Conservation (phyloP, 2,888 invertebrate genomes). For the Dioctria linearis region DNA sequence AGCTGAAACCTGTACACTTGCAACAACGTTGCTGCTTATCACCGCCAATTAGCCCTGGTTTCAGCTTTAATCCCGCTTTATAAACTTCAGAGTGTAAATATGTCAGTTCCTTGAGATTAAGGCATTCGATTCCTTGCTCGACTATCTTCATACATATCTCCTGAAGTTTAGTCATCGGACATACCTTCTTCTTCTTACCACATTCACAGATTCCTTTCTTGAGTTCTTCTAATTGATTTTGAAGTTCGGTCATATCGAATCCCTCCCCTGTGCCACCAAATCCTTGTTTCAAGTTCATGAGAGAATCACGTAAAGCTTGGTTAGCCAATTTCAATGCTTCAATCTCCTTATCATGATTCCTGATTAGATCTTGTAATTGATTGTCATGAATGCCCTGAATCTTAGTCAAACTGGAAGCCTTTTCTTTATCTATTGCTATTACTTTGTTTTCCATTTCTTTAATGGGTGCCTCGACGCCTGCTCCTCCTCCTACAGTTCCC, state of each 20-base stretch:
- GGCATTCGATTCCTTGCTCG: constrained; percentile 64
- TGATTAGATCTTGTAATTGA: constrained; percentile 54
- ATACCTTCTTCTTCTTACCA: not conserved
- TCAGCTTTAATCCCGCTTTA: constrained; percentile 64
- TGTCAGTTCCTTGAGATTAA: constrained; percentile 65
- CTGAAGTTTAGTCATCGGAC: constrained; percentile 62
- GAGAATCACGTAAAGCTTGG: constrained; percentile 51
- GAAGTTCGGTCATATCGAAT: not conserved
- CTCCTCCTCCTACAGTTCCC: not conserved
- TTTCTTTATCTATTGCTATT: constrained; percentile 19
- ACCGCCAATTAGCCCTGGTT: constrained; percentile 59
- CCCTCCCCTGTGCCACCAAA: constrained; percentile 9
- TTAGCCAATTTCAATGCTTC: constrained; percentile 53
- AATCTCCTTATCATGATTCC: constrained; percentile 55
- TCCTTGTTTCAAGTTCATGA: constrained; percentile 54
- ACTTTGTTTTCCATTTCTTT: constrained; percentile 22
- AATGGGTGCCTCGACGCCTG: too few relatives aligned
- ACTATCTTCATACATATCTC: constrained; percentile 65
- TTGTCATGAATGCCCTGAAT: constrained; percentile 56
- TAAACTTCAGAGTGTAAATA: constrained; percentile 67
- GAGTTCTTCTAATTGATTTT: constrained; percentile 25
- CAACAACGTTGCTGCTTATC: constrained; percentile 63
- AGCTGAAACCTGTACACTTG: constrained; percentile 63
- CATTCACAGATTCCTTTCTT: constrained; percentile 64
- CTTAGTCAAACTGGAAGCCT: constrained; percentile 52